These are phyloP conservation scores for Pseudochaenichthys georgianus DNA, from an alignment of 2,797 vertebrate genomes.

Conservation along the genomic window DNA sequence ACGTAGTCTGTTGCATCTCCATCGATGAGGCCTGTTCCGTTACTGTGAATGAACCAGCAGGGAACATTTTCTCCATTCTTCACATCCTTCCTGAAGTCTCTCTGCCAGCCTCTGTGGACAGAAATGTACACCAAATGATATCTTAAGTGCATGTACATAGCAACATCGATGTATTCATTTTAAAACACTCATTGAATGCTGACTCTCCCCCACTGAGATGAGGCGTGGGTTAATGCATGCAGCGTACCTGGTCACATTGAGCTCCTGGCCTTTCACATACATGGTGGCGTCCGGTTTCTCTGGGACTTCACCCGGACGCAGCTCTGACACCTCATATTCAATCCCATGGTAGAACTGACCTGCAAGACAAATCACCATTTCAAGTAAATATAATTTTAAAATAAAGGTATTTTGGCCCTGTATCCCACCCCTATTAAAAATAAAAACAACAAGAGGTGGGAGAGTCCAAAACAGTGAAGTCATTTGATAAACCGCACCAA, in stretches of 20 bases:
- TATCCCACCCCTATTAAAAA: not conserved
- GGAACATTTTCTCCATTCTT: slow-evolving; percentile 80
- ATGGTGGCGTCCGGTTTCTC: slow-evolving; percentile 93
- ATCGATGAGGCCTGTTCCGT: slow-evolving; percentile 91
- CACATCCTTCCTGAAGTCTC: slow-evolving; percentile 87
- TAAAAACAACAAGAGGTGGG: not conserved
- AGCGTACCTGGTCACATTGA: slow-evolving; percentile 91
- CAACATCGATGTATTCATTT: not conserved
- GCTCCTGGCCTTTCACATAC: slow-evolving; percentile 87
- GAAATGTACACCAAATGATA: not conserved
- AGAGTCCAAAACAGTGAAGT: not conserved
- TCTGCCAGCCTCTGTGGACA: slow-evolving; percentile 90
- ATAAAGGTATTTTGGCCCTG: not conserved
- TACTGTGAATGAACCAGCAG: slow-evolving; percentile 94
- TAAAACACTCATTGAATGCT: not conserved
- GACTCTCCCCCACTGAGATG: not conserved
- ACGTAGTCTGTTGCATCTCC: slow-evolving; percentile 88
- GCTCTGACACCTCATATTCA: slow-evolving; percentile 86
- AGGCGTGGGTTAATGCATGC: not conserved
- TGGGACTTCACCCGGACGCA: slow-evolving; percentile 85
- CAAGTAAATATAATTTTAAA: not conserved
- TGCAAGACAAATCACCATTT: slow-evolving; percentile 17
- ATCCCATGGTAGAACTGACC: slow-evolving; percentile 93
- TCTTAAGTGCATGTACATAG: no score
- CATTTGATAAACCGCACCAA: no score